Evolutionary conservation across 2,113 vertebrate species (phyloP).

Genomic region (Mugil cephalus): DNA sequence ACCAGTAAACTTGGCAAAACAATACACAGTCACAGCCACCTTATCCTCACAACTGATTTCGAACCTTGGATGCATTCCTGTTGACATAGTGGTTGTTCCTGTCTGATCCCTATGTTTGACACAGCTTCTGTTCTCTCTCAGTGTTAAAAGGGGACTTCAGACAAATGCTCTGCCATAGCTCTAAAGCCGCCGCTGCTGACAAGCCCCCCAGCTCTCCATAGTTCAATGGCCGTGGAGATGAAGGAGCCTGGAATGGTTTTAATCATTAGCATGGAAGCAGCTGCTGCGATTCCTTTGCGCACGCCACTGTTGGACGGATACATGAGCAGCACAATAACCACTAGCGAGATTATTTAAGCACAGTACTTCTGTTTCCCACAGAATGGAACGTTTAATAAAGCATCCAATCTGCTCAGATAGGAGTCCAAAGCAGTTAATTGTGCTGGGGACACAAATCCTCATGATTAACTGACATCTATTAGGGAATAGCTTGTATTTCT

Average conservation of each 20-base stretch:
- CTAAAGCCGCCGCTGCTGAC: neutral
- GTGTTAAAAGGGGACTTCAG: neutral
- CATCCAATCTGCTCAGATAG: too few species aligned
- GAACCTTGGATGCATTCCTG: conserved; percentile 1
- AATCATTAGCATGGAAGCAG: conserved; percentile 15
- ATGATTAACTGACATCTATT: too few species aligned
- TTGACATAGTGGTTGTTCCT: neutral
- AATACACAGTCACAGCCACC: neutral
- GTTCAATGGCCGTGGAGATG: conserved; percentile 31
- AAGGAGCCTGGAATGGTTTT: conserved; percentile 27
- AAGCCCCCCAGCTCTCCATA: conserved; percentile 14
- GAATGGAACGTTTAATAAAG: too few species aligned
- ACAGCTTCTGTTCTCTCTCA: conserved; percentile 50
- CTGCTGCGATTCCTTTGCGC: conserved; percentile 9
- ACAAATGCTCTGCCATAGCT: conserved; percentile 11
- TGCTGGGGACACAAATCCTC: too few species aligned
- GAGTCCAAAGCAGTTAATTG: too few species aligned
- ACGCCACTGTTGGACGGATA: conserved; percentile 1
- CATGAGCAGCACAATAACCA: neutral
- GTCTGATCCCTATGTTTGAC: conserved; percentile 33
- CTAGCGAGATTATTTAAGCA: too few species aligned
- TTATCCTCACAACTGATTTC: conserved; percentile 10
- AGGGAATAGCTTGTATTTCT: too few species aligned
- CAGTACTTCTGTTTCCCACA: too few species aligned
- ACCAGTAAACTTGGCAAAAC: conserved; percentile 24